phyloP scores from a whole-genome alignment of 1,140 invertebrate species.

The Lerema accius region DNA sequence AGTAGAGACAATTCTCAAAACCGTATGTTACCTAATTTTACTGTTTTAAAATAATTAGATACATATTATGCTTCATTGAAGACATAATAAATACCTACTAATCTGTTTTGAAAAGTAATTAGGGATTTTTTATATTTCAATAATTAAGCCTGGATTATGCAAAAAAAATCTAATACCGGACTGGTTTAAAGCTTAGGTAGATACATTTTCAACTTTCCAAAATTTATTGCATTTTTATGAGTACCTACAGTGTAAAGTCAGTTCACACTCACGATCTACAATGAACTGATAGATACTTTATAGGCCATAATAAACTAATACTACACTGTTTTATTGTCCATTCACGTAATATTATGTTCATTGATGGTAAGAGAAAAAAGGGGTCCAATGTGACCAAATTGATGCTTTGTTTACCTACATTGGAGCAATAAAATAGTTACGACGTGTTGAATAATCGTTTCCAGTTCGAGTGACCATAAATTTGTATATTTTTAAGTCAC shows the following conservation, averaged over 20 bases:
- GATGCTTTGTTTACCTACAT: slow-evolving; percentile 79
- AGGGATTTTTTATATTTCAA: not conserved
- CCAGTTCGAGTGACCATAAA: slow-evolving; percentile 80
- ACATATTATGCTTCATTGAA: no score
- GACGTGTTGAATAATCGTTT: slow-evolving; percentile 81
- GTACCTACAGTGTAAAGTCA: slow-evolving; percentile 14
- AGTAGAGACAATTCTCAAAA: no score
- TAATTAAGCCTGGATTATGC: no score
- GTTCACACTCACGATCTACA: slow-evolving; percentile 9
- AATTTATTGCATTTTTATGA: not conserved
- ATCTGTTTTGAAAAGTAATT: slow-evolving; percentile 15
- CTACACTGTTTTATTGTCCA: slow-evolving; percentile 33
- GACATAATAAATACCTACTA: no score
- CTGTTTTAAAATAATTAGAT: no score
- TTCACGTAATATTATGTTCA: slow-evolving; percentile 27
- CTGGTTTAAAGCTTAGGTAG: not conserved
- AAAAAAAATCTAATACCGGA: not conserved
- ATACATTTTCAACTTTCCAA: not conserved
- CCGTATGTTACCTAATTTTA: no score
- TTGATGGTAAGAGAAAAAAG: slow-evolving; percentile 38
- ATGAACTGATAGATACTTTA: slow-evolving; percentile 18
- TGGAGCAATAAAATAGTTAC: slow-evolving; percentile 79
- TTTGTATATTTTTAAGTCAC: slow-evolving; percentile 81
- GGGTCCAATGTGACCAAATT: slow-evolving; percentile 59
- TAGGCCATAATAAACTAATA: slow-evolving; percentile 20